Conservation (phyloP, 2,888 invertebrate species). For the Melanchra persicariae region DNA sequence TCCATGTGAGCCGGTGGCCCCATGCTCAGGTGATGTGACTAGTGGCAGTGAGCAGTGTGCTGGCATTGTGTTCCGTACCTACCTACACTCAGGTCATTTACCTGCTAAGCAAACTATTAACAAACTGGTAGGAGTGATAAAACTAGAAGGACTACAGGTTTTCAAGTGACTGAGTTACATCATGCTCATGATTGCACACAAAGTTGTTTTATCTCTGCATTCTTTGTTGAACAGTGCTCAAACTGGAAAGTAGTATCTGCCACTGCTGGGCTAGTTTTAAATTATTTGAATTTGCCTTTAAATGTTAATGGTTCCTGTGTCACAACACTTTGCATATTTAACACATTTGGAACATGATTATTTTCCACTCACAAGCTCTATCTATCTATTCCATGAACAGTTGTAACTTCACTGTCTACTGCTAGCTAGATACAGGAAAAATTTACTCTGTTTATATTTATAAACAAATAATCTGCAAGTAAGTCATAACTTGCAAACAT, state of each 20-base stretch:
- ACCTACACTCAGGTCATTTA: conserved; percentile 68
- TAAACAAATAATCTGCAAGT: conserved; percentile 55
- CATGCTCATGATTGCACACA: conserved; percentile 69
- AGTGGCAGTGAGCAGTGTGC: conserved; percentile 27
- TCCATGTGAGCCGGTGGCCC: conserved; percentile 67
- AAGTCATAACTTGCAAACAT: conserved; percentile 46
- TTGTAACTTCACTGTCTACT: conserved; percentile 24
- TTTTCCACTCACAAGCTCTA: conserved; percentile 29
- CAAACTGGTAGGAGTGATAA: conserved; percentile 70
- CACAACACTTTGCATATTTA: conserved; percentile 50
- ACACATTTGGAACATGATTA: conserved; percentile 45
- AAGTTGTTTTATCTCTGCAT: conserved; percentile 69
- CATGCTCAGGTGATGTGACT: conserved; percentile 73
- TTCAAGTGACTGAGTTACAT: conserved; percentile 70
- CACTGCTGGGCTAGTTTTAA: conserved; percentile 53
- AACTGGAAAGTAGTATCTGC: conserved; percentile 62
- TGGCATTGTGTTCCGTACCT: conserved; percentile 61
- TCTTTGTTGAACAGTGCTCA: conserved; percentile 64
- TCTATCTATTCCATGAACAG: conserved; percentile 25
- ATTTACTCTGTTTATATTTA: conserved; percentile 45
- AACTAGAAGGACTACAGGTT: conserved; percentile 69
- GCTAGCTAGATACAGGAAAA: conserved; percentile 44
- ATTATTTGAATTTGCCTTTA: conserved; percentile 50
- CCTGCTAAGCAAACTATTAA: conserved; percentile 68
- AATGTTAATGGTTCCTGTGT: conserved; percentile 55